phyloP scores from a whole-genome alignment of 2,888 invertebrate genomes.

The Eilema caniola region DNA sequence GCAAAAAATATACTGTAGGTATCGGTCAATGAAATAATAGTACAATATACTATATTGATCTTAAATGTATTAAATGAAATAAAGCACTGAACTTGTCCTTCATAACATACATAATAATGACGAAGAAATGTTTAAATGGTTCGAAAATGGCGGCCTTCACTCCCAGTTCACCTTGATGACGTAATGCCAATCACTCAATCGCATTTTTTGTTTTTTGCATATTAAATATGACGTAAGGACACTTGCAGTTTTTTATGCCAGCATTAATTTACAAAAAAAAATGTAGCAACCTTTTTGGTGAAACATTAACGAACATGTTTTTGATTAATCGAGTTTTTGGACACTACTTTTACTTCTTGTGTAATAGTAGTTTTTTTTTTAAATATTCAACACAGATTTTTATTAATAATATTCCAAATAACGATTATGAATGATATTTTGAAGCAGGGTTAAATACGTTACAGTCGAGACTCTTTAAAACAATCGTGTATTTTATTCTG shows the following conservation, averaged over 20 bases:
- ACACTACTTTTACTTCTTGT: conserved; percentile 31
- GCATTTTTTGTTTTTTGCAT: conserved; percentile 24
- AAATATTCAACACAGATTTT: neutral
- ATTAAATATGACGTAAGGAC: conserved; percentile 38
- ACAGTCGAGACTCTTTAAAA: no score
- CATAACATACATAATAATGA: conserved; percentile 14
- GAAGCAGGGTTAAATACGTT: no score
- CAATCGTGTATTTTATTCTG: no score
- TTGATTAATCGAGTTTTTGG: conserved; percentile 13
- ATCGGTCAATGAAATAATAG: no score
- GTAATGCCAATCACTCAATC: conserved; percentile 48
- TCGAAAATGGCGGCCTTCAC: conserved; percentile 19
- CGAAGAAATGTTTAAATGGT: conserved; percentile 25
- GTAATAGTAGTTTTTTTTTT: conserved; percentile 1
- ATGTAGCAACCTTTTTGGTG: conserved; percentile 32
- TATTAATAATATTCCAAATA: conserved; percentile 3
- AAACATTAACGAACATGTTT: conserved; percentile 17
- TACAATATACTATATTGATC: no score
- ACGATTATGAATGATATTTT: neutral
- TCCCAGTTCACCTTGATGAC: conserved; percentile 48
- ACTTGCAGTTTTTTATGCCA: conserved; percentile 29
- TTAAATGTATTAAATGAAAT: neutral
- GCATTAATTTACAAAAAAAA: conserved; percentile 32
- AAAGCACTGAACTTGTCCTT: conserved; percentile 16
- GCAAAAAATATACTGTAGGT: no score